Conservation (phyloP, 37 sponge, comb jelly and placozoan genomes). For the Mnemiopsis leidyi region DNA sequence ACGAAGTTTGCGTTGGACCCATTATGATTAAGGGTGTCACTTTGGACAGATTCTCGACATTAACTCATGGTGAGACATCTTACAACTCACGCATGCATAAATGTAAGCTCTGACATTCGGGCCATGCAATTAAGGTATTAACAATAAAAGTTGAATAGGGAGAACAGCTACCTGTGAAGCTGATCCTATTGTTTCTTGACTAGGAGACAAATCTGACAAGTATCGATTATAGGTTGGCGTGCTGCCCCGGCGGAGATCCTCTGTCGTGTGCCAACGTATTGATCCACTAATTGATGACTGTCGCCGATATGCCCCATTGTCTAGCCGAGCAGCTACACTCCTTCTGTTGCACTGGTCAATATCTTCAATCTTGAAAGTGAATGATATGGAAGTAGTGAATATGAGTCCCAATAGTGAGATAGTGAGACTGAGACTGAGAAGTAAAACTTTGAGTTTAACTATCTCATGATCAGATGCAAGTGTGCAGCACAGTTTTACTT, state of each 20-base stretch:
- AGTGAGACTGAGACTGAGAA: no score
- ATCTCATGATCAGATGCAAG: no score
- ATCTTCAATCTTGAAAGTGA: no score
- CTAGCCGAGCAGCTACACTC: not conserved
- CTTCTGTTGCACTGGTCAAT: not conserved
- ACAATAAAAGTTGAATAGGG: not conserved
- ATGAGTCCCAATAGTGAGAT: no score
- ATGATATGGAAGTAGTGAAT: not conserved
- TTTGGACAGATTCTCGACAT: no score
- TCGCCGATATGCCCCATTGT: not conserved
- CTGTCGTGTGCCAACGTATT: not conserved
- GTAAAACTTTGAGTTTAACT: no score
- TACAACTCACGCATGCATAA: no score
- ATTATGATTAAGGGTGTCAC: no score
- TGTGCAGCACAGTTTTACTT: not conserved
- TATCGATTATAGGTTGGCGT: not conserved
- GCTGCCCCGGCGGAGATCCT: not conserved
- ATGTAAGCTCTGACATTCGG: not conserved
- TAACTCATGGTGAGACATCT: no score
- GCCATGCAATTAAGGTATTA: not conserved
- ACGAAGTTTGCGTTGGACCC: no score
- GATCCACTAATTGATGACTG: not conserved
- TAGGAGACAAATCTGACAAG: not conserved
- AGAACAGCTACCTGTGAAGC: not conserved
- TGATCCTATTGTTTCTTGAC: not conserved